Base-by-base conservation (phyloP, 2,113 vertebrate genomes). In the Trichechus manatus region DNA sequence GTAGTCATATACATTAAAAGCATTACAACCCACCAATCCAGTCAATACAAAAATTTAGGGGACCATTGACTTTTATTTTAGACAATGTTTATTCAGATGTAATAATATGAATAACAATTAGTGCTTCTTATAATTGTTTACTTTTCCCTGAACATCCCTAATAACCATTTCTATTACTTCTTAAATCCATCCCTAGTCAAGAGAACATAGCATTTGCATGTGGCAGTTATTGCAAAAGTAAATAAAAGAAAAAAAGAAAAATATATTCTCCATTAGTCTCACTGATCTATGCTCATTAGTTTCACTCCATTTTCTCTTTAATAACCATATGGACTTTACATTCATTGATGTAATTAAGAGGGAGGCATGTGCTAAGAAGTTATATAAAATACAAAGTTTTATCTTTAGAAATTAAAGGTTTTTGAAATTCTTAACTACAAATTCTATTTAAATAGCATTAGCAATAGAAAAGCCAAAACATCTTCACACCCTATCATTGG, bases 171-270 rank as follows among this genome's bases (percentile, higher is more conserved):
- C 70, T 84, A 0, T 89, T 89, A 75, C 27, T 75, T 92, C 44
- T 68, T 80, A 63, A 84, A 70, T 83, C 64, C n/a, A 39, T 47
- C 19, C 50, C 20, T 50, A 63, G 70, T 50, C 89, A 77, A 78
- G 20, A 86, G 29, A 90, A 80, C 44, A 36, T 31, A 80, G 29
- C 5, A 29, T 72, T 64, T 85, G n/a, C 29, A 20, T 64, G 72
- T 74, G 27, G 14, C 42, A 74, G 75, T 17, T 86, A 19, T 8
- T 63, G 0, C 22, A 88, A 91, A 80, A 82, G 42, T n/a, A 72
- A 59, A 59, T 47, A 56, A 74, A 42, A 89, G 89, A 95, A 90
- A 93, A 96, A 56, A 82, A 63, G 39, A 50, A 77, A 47, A 13
- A 19, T 78, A 61, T 84, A 70, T 39, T 89, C 27, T 70, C 33